Percentiles rank a stretch among this genome's conserved stretches.
Evolutionary conservation across 2,797 vertebrate genomes (phyloP).

Genomic region (Carduelis carduelis): DNA sequence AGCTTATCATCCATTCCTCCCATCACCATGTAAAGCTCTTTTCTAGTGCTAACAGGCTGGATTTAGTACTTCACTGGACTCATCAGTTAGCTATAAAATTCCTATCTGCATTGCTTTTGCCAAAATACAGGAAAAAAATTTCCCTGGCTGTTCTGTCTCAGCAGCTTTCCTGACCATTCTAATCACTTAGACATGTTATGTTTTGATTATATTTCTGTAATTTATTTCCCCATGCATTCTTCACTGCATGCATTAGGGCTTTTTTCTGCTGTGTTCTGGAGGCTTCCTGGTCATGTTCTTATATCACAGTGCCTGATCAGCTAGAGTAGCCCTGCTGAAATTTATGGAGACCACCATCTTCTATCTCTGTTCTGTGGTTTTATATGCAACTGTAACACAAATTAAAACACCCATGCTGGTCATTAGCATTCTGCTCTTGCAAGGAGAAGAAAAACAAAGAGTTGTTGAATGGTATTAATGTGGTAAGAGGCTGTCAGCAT

Average conservation of each 20-base stretch:
- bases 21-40: constrained; percentile 14
- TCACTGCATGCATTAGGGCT: not conserved
- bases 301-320: not conserved
- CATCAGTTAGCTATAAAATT: not conserved
- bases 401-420: not conserved
- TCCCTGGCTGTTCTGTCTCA: not conserved
- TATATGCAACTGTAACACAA: not conserved
- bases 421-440: not conserved
- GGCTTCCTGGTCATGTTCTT: not conserved
- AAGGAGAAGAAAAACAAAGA: not conserved
- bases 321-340: not conserved
- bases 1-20: not conserved
- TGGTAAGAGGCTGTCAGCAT: not conserved
- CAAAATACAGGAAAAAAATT: not conserved
- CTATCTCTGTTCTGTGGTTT: not conserved
- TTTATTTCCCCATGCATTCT: not conserved
- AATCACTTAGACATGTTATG: not conserved
- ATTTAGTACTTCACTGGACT: not conserved
- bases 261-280: not conserved
- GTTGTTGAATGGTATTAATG: not conserved
- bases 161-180: not conserved
- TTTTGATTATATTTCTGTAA: not conserved
- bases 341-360: not conserved
- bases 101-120: not conserved
- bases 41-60: not conserved